Evolutionary conservation across 2,113 vertebrate species (phyloP), one percentile per base, ranked within the genome.

Genomic region (Callipepla squamata): DNA sequence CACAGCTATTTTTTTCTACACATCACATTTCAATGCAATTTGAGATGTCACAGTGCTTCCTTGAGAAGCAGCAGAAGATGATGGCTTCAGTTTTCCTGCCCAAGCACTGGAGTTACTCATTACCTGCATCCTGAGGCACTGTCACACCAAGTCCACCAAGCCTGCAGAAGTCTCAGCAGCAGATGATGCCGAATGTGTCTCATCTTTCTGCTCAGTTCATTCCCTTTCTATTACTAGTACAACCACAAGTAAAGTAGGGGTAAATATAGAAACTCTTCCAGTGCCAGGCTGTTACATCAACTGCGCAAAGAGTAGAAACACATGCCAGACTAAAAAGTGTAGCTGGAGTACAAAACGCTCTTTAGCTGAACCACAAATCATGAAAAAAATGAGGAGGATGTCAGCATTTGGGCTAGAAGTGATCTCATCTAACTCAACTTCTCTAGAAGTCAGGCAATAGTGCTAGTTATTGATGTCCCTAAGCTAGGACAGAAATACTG

Each of bases 341-440:
- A 94, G 36, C 26, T 61, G 28, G 61, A 94, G 23, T 81, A 28
- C 86, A 87, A 94, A 93, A 69, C 8, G 17, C 25, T 83, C 25
- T 87, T 83, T 48, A 85, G 68, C 18, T 63, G 42, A 91, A 91
- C n/a, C 34, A 74, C 25, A 58, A 57, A 69, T 47, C 40, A 90
- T 53, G 48, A 78, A 83, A 80, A 91, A 65, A 75, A 59, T 53
- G 66, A 87, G 13, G 2, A 87, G 40, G 55, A 88, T 3, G 32
- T 63, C 76, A 88, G 68, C 48, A 38, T 74, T 82, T 77, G 67
- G 38, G 61, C 28, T 65, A 73, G 58, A 66, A 63, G 15, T 75
- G 83, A 84, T 68, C 65, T 95, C 80, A 90, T 80, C 42, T 61
- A 88, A 75, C 28, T 83, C n/a, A 88, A 48, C 22, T 18, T 82